These are phyloP conservation scores for Panopea generosa DNA, from an alignment of 2,888 invertebrate genomes.

Conservation along the genomic window DNA sequence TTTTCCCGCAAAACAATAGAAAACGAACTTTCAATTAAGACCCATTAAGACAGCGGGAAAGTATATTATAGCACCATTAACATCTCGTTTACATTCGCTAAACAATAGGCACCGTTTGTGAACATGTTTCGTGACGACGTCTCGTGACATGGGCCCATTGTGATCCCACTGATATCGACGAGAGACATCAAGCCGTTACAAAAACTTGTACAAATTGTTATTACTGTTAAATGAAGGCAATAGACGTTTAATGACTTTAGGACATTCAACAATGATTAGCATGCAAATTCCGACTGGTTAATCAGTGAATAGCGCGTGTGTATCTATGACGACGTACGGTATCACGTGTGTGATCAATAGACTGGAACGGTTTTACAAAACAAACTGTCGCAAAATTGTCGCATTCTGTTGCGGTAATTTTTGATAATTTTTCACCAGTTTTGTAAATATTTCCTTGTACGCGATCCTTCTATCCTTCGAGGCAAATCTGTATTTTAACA, in stretches of 20 bases:
- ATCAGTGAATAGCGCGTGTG: conserved; percentile 15
- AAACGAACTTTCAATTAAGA: conserved; percentile 58
- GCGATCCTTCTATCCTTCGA: not conserved
- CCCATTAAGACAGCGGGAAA: conserved; percentile 58
- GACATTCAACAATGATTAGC: conserved; percentile 55
- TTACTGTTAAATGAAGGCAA: conserved; percentile 62
- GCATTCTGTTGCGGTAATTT: conserved; percentile 52
- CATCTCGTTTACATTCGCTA: conserved; percentile 57
- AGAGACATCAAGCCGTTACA: conserved; percentile 62
- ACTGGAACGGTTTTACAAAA: conserved; percentile 30
- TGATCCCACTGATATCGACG: conserved; percentile 44
- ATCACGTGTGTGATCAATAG: conserved; percentile 33
- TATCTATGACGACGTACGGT: not conserved
- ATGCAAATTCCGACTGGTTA: conserved; percentile 61
- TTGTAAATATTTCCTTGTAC: conserved; percentile 18
- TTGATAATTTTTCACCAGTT: conserved; percentile 35
- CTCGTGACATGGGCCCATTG: conserved; percentile 59
- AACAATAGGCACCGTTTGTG: conserved; percentile 45
- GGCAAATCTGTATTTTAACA: conserved; percentile 51
- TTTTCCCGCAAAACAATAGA: conserved; percentile 48
- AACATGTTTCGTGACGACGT: conserved; percentile 57
- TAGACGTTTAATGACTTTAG: conserved; percentile 59
- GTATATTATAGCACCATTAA: conserved; percentile 64
- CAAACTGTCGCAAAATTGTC: conserved; percentile 8
- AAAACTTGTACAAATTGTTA: conserved; percentile 63